phyloP scores from a whole-genome alignment of 2,113 vertebrate genomes.

The Acanthochromis polyacanthus region DNA sequence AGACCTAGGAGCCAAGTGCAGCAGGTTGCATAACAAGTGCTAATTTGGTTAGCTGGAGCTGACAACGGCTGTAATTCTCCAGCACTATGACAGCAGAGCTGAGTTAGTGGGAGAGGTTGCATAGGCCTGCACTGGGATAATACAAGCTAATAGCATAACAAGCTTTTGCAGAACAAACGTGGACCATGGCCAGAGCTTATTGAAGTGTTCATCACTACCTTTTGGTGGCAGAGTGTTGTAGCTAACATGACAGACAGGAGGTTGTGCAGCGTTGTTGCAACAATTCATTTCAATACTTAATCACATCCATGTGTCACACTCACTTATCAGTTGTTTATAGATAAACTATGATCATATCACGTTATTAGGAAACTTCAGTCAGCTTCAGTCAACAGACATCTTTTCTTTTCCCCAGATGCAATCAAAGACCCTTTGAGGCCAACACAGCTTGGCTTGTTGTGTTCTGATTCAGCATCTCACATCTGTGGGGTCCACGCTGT shows the following conservation, averaged over 20 bases:
- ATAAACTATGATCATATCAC: no score
- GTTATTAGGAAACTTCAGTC: not conserved
- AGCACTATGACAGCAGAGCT: slow-evolving; percentile 61
- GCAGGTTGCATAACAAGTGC: slow-evolving; percentile 79
- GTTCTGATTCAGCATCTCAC: slow-evolving; percentile 23
- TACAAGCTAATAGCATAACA: slow-evolving; percentile 70
- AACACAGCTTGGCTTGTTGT: slow-evolving; percentile 3
- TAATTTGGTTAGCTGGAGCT: slow-evolving; percentile 78
- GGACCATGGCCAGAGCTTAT: slow-evolving; percentile 34
- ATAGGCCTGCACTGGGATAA: slow-evolving; percentile 59
- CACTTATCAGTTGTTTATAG: not conserved
- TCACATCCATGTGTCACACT: not conserved
- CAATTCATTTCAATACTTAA: not conserved
- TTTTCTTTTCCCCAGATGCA: slow-evolving; percentile 3
- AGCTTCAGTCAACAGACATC: not conserved
- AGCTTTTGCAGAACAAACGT: slow-evolving; percentile 62
- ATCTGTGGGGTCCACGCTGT: slow-evolving; percentile 12
- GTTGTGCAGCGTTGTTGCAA: not conserved
- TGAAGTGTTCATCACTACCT: slow-evolving; percentile 15
- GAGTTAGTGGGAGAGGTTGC: slow-evolving; percentile 38
- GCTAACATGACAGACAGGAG: not conserved
- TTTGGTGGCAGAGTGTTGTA: not conserved
- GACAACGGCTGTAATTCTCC: slow-evolving; percentile 72
- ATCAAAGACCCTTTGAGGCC: not conserved
- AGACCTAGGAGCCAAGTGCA: slow-evolving; percentile 63